Percentiles rank a stretch among this genome's conserved stretches.
These are phyloP conservation scores for Pogonocherus hispidulus DNA, from an alignment of 2,888 invertebrate genomes.

Conservation along the genomic window DNA sequence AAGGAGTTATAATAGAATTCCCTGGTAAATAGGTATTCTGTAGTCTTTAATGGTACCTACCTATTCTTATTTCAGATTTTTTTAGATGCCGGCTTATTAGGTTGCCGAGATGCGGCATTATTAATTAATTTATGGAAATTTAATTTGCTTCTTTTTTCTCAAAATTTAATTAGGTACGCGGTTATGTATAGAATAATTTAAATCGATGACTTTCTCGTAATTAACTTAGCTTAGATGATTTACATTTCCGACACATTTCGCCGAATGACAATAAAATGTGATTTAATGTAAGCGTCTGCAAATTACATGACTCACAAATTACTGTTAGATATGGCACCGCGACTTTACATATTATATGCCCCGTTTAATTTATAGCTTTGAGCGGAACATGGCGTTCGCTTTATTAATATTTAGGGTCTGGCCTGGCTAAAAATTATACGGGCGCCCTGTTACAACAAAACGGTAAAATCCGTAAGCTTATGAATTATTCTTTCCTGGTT, in stretches of 20 bases:
- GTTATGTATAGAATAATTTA: not conserved
- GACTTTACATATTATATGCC: slow-evolving; percentile 33
- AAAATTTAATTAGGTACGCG: not conserved
- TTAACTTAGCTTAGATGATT: slow-evolving; percentile 15
- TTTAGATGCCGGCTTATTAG: too few relatives aligned
- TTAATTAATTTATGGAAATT: not conserved
- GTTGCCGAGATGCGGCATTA: too few relatives aligned
- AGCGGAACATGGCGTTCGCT: slow-evolving; percentile 16
- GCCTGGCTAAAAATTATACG: not conserved
- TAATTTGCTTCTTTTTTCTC: not conserved
- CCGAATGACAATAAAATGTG: slow-evolving; percentile 33
- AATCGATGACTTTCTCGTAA: slow-evolving; percentile 19
- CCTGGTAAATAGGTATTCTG: too few relatives aligned
- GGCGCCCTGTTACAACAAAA: not conserved
- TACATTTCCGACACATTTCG: slow-evolving; percentile 24
- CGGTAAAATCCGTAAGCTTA: not conserved
- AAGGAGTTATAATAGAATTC: too few relatives aligned
- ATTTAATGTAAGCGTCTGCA: slow-evolving; percentile 34
- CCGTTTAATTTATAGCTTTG: slow-evolving; percentile 32
- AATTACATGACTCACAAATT: slow-evolving; percentile 36
- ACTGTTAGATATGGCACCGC: slow-evolving; percentile 29
- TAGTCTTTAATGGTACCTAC: too few relatives aligned
- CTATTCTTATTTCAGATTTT: too few relatives aligned
- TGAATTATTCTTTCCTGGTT: not conserved
- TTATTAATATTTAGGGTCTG: not conserved